phyloP scores from a whole-genome alignment of 1,140 invertebrate genomes.

The Medauroidea extradentata region DNA sequence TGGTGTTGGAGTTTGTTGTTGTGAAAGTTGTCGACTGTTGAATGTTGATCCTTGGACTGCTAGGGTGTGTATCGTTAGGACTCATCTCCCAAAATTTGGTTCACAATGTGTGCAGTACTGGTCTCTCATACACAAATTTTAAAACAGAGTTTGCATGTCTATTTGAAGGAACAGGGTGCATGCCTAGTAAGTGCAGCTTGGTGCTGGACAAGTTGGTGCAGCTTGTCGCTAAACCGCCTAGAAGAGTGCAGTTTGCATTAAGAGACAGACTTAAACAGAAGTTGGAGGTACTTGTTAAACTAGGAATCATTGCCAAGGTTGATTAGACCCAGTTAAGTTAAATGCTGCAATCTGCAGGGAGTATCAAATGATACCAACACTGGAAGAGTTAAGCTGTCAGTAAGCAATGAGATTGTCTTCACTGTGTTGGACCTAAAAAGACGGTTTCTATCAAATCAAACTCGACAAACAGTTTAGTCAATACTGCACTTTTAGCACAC shows the following conservation, averaged over 20 bases:
- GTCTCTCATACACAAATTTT: neutral
- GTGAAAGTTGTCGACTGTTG: too few relatives aligned
- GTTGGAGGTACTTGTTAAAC: conserved; percentile 21
- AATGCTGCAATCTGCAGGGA: conserved; percentile 16
- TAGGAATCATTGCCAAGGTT: conserved; percentile 18
- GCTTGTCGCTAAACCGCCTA: conserved; percentile 17
- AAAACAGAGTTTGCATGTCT: conserved; percentile 13
- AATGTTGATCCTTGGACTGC: neutral
- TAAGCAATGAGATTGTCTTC: conserved; percentile 16
- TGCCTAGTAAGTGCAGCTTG: conserved; percentile 15
- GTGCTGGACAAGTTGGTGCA: conserved; percentile 15
- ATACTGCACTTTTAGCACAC: conserved; percentile 18
- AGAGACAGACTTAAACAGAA: conserved; percentile 21
- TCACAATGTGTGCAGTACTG: neutral
- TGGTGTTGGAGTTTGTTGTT: neutral
- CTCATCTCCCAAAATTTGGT: neutral
- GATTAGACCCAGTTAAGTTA: conserved; percentile 33
- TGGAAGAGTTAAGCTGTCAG: conserved; percentile 16
- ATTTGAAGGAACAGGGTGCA: conserved; percentile 20
- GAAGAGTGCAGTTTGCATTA: conserved; percentile 23
- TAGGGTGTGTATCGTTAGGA: neutral
- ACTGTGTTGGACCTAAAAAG: conserved; percentile 19
- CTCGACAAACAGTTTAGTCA: conserved; percentile 14
- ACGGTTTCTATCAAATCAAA: conserved; percentile 21
- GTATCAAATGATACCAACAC: conserved; percentile 15